Evolutionary conservation across 1,140 invertebrate genomes (phyloP).

Genomic region (Camponotus floridanus): DNA sequence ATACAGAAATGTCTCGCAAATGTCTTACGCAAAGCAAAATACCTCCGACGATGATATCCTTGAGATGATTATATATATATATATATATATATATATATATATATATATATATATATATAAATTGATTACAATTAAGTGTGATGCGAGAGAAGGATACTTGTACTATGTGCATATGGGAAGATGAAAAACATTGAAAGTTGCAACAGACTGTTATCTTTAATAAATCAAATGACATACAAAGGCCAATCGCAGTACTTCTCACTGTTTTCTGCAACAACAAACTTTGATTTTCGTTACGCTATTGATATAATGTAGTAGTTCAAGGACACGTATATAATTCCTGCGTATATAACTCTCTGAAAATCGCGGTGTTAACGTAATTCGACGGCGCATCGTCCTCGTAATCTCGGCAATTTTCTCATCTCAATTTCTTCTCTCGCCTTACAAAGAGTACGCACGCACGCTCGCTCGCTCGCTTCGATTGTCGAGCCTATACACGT

Average conservation of each 20-base stretch:
- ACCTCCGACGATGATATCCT: not conserved
- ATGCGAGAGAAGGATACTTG: not conserved
- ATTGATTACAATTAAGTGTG: not conserved
- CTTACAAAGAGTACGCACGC: conserved; percentile 41
- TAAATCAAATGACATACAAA: conserved; percentile 64
- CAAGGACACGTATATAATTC: conserved; percentile 40
- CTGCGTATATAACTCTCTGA: conserved; percentile 37
- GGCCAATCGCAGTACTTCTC: conserved; percentile 59
- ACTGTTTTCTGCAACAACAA: conserved; percentile 59
- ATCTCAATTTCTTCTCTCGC: conserved; percentile 22
- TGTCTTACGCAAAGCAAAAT: not conserved
- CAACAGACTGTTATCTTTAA: conserved; percentile 63
- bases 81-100: no score
- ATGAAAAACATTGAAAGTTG: conserved; percentile 37
- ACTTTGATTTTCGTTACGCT: conserved; percentile 53
- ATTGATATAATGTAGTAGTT: conserved; percentile 59
- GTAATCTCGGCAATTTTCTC: conserved; percentile 37
- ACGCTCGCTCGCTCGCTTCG: conserved; percentile 58
- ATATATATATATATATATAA: no score
- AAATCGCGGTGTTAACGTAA: conserved; percentile 1
- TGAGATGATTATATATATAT: no score
- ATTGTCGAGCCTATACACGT: conserved; percentile 71
- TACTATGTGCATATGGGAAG: conserved; percentile 4
- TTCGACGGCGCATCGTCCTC: conserved; percentile 68
- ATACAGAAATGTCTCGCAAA: not conserved